Evolutionary conservation across 2,797 vertebrate species (phyloP), one percentile per base, ranked within the genome.

Genomic region (Anomalospiza imberbis): DNA sequence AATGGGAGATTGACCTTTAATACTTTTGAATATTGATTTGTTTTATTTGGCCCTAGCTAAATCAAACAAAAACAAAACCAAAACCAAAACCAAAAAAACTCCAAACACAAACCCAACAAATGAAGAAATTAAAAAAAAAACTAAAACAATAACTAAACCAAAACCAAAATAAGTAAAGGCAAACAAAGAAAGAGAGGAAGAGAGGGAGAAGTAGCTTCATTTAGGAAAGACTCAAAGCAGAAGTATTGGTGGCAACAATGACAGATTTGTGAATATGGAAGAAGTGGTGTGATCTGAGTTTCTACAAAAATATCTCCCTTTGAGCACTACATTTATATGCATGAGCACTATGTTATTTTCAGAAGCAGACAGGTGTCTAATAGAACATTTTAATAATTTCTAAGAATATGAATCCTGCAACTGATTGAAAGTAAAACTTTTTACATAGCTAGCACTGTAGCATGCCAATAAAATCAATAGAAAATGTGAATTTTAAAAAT

Each of bases 341-440:
- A 93, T 83, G 73, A 94, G 11, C 29, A 53, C 57, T 85, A 60
- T 92, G 85, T 94, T 96, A 87, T 88, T 89, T 83, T 91, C 85
- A 67, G 85, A 73, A 88, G 45, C 68, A 85, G 74, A 57, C 45
- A 83, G 42, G 34, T 76, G 47, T 83, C 54, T 96, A 92, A 87
- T 63, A 71, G 63, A 83, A 83, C 10, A 82, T 85, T 79, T 94
- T 76, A 93, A 82, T 81, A 92, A 92, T 94, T 86, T 95, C 55
- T 73, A 82, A 55, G 55, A 67, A 66, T 32, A 15, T 70, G 40
- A 94, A 91, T 78, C 34, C 21, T 67, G 38, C 10, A 86, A 54
- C 12, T 63, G 55, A 91, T 54, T 74, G 67, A 87, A 93, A 87
- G 26, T 19, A 63, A 10, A 86, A 73, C 2, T 4, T 68, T 90